phyloP scores from a whole-genome alignment of 2,113 vertebrate species.

The Lucifuga dentata region DNA sequence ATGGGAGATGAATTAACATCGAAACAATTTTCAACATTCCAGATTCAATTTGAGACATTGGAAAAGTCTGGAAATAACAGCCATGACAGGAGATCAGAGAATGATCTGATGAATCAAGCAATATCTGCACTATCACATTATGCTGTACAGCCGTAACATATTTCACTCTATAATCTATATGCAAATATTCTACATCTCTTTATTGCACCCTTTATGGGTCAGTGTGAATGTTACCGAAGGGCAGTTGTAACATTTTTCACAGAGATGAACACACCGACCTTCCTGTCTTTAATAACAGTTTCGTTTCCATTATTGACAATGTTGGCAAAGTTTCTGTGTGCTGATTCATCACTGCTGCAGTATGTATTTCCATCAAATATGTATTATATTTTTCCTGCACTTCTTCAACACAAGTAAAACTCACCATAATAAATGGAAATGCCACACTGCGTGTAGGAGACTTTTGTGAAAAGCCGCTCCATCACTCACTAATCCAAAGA shows the following conservation, averaged over 20 bases:
- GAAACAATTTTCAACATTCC: slow-evolving; percentile 49
- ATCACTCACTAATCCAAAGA: slow-evolving; percentile 8
- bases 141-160: slow-evolving; percentile 44
- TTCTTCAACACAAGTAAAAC: background rate
- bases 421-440: slow-evolving; percentile 28
- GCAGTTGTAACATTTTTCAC: slow-evolving; percentile 28
- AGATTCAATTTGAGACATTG: slow-evolving; percentile 40
- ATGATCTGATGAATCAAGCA: slow-evolving; percentile 43
- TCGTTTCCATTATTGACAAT: slow-evolving; percentile 29
- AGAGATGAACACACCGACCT: slow-evolving; percentile 23
- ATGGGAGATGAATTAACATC: slow-evolving; percentile 41
- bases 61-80: slow-evolving; percentile 55
- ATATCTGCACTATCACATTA: slow-evolving; percentile 51
- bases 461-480: background rate
- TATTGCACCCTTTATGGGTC: slow-evolving; percentile 53
- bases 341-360: slow-evolving; percentile 36
- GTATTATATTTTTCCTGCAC: background rate
- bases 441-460: background rate
- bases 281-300: slow-evolving; percentile 28
- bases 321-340: slow-evolving; percentile 13
- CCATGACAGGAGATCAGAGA: slow-evolving; percentile 58
- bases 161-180: slow-evolving; percentile 70
- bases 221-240: slow-evolving; percentile 42
- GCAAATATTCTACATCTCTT: slow-evolving; percentile 57
- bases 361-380: background rate